These are phyloP conservation scores for Chirona hameri DNA, from an alignment of 2,888 invertebrate species.

Conservation along the genomic window DNA sequence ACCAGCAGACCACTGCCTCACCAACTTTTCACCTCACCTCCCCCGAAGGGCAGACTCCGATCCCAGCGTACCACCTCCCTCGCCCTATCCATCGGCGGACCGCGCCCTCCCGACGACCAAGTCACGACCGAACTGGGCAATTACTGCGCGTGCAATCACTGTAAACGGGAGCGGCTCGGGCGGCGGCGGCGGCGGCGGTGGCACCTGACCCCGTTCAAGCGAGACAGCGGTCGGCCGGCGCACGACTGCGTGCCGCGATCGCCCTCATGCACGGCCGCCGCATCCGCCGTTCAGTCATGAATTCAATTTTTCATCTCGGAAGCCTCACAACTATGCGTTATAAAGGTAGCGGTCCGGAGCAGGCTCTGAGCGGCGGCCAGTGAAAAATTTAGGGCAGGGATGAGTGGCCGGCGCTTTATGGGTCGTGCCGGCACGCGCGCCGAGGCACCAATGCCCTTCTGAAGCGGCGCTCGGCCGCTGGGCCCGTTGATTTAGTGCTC, in stretches of 20 bases:
- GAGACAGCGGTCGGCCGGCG: neutral
- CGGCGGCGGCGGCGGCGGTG: neutral
- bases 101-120: neutral
- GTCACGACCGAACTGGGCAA: neutral
- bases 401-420: slow-evolving; percentile 10
- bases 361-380: neutral
- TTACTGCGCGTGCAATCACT: slow-evolving; percentile 11
- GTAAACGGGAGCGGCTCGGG: neutral
- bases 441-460: neutral
- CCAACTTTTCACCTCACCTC: too few species aligned
- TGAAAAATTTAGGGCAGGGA: slow-evolving; percentile 7
- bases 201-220: neutral
- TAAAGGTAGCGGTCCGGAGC: slow-evolving; percentile 5
- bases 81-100: too few species aligned
- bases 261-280: neutral
- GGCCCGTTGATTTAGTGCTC: neutral
- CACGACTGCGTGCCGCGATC: neutral
- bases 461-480: neutral
- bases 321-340: slow-evolving; percentile 27
- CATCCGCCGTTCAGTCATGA: neutral
- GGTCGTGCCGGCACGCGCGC: neutral
- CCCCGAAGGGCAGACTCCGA: too few species aligned
- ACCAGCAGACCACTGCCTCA: too few species aligned
- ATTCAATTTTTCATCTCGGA: slow-evolving; percentile 22
- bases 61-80: too few species aligned